These are phyloP conservation scores for Frankliniella fusca DNA, from an alignment of 2,888 invertebrate genomes.

Conservation along the genomic window DNA sequence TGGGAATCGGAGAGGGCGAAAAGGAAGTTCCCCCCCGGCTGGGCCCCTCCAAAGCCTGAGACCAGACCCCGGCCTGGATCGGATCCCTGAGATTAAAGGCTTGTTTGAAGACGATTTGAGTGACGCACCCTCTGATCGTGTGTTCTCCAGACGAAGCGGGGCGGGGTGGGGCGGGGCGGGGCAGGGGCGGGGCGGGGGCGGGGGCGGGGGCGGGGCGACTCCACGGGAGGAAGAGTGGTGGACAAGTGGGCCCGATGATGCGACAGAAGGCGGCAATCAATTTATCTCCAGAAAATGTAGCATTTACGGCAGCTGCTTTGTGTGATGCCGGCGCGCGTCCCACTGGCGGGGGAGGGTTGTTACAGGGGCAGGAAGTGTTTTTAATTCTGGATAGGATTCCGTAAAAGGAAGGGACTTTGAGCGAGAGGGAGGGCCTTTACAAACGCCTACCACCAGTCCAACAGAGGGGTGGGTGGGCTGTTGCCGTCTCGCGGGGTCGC, in stretches of 20 bases:
- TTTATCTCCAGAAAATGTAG: too few species aligned
- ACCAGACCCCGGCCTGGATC: not conserved
- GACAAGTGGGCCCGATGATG: not conserved
- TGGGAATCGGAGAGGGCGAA: not conserved
- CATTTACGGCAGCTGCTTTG: too few species aligned
- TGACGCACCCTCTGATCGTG: not conserved
- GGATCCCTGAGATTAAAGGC: not conserved
- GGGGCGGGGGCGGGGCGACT: not conserved
- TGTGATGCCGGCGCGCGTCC: too few species aligned
- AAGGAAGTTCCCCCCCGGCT: too few species aligned
- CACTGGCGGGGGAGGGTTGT: not conserved
- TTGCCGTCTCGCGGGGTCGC: not conserved
- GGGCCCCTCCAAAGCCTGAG: too few species aligned
- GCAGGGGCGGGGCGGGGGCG: not conserved
- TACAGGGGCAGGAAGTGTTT: not conserved
- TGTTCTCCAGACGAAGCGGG: not conserved
- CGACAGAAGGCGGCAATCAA: not conserved
- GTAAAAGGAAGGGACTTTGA: not conserved
- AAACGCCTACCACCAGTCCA: not conserved
- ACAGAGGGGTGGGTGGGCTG: not conserved
- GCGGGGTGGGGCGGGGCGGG: not conserved
- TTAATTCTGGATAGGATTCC: constrained; percentile 4
- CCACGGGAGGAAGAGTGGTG: not conserved
- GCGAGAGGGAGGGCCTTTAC: not conserved
- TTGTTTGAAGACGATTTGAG: constrained; percentile 13